A percentile compares a stretch with the other conserved stretches of the same genome.
Evolutionary conservation across 2,797 vertebrate genomes (phyloP).

Genomic region (Microctenopoma lineatum): DNA sequence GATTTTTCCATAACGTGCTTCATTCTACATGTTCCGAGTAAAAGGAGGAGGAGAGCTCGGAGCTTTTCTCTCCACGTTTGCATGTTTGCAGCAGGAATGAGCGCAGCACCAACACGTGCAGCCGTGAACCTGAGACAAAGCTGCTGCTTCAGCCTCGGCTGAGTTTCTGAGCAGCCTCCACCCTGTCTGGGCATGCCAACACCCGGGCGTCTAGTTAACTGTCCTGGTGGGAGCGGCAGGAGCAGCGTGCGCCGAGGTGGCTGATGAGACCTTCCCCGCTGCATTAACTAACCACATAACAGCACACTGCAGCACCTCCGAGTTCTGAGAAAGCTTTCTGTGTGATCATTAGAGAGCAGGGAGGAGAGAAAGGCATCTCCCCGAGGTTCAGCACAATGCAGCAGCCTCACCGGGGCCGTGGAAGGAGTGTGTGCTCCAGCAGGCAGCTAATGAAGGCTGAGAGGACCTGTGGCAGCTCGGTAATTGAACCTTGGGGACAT

Average conservation of each 20-base stretch:
- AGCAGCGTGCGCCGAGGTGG: conserved; percentile 18
- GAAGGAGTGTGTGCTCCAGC: conserved; percentile 61
- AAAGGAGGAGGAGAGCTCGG: too few relatives aligned
- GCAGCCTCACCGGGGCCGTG: conserved; percentile 26
- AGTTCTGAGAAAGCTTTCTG: conserved; percentile 38
- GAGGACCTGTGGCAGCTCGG: conserved; percentile 65
- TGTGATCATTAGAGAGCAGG: conserved; percentile 54
- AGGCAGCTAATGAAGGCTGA: conserved; percentile 77
- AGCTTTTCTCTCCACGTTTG: too few relatives aligned
- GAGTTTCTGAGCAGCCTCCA: conserved; percentile 28
- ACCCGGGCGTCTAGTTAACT: conserved; percentile 53
- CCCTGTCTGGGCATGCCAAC: conserved; percentile 59
- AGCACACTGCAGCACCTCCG: conserved; percentile 52
- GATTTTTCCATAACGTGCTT: conserved; percentile 3
- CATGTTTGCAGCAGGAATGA: too few relatives aligned
- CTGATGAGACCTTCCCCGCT: conserved; percentile 35
- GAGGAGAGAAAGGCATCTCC: conserved; percentile 47
- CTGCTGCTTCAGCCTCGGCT: not conserved
- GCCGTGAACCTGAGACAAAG: too few relatives aligned
- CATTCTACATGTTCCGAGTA: not conserved
- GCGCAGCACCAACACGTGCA: too few relatives aligned
- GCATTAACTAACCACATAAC: conserved; percentile 67
- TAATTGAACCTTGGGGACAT: conserved; percentile 82
- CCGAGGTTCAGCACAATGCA: conserved; percentile 40
- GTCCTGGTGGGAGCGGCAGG: conserved; percentile 39